Base-by-base conservation (phyloP, 2,888 invertebrate genomes). In the Drosophila nigritarsus region DNA sequence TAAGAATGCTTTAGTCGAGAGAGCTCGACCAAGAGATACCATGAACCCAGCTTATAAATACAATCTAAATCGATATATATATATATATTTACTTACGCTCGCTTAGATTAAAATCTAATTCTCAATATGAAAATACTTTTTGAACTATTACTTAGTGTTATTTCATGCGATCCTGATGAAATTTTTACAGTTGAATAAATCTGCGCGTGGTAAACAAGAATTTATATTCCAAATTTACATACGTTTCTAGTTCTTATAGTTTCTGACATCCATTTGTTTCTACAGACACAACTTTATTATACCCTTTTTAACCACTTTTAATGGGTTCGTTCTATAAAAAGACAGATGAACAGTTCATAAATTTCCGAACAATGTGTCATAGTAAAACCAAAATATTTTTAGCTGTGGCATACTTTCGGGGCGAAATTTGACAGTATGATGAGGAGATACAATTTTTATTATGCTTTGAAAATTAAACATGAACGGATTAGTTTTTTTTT, bases 351-450 rank as follows among this genome's bases (percentile, higher is more conserved):
- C 11, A 32, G 30, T 20, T 13, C 18, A 32, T 36, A 38, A 48
- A 71, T 59, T 18, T 30, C 29, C 15, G 9, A 50, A 2, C 15
- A 13, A 30, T 67, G 56, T 56, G 20, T 56, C 58, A 70, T 36
- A 1, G 40, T 40, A 20, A n/a, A n/a, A 1, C n/a, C 5, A 4
- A 29, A 15, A 15, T 0, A 0, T 0, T 2, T 9, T 6, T 56
- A 58, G 34, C 3, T 42, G n/a, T n/a, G 9, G 79, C 75, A 73
- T 66, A 75, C 61, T 75, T 40, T 74, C 4, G 2, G 73, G 60
- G 9, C 11, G 48, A 9, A 32, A 5, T 3, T 27, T 53, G 9
- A 6, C 2, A 18, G n/a, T 24, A 15, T 1, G 18, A 2, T n/a
- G n/a, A n/a, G n/a, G 2, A 45, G 15, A 1, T 24, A 4, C 1